Evolutionary conservation across 2,888 invertebrate species (phyloP), one percentile per base, ranked within the genome.

Genomic region (Phalangium opilio): DNA sequence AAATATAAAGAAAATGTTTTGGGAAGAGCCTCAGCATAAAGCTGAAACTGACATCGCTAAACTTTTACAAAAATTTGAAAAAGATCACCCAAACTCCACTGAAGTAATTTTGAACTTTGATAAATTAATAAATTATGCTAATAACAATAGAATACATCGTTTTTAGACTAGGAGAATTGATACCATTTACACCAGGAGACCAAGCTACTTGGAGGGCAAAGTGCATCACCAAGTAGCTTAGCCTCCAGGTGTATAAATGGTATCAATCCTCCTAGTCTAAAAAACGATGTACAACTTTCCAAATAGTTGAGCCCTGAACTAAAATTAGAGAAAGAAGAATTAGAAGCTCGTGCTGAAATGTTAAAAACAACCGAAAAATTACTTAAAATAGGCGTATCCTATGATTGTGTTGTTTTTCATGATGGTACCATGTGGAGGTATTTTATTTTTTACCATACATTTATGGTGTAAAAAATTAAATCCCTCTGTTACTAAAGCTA

Each of bases 381-480:
- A 62, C 89, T 79, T 65, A 71, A 69, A 47, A 67, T 78, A 8
- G 95, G 93, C 15, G 87, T 87, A 2, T 78, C 84, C 4, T 90
- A 83, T 64, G 98, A 98, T 67, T 89, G 91, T 69, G 75, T 98
- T 44, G 75, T 95, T 21, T 96, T 87, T 67, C 76, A 89, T 62
- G 90, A 95, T 69, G 91, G 91, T 11, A 70, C 73, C 19, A 76
- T 81, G 27, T 96, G 93, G 93, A 77, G 79, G 83, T 78, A 58
- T 64, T 17, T n/a, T n/a, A n/a, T n/a, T n/a, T n/a, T n/a, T n/a
- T n/a, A n/a, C n/a, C n/a, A 15, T 27, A 18, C 27, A 36, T 17
- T 38, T 46, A 5, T 17, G 11, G 34, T n/a, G 38, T 44, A 10
- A 41, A 12, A 4, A n/a, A n/a, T n/a, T n/a, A n/a, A n/a, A n/a